phyloP scores from a whole-genome alignment of 1,140 invertebrate genomes.

The Drosophila fuyamai region DNA sequence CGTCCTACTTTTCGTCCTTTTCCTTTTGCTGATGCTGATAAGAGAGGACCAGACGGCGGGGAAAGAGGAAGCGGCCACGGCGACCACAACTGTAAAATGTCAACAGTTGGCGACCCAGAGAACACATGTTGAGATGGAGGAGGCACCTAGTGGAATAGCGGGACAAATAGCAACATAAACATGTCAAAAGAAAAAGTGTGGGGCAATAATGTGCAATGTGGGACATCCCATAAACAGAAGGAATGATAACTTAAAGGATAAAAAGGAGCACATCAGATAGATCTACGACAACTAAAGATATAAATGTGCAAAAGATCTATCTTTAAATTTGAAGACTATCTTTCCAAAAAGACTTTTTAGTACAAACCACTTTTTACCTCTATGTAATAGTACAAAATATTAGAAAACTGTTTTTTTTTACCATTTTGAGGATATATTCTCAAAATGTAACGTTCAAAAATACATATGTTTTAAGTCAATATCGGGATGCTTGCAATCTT shows the following conservation, averaged over 20 bases:
- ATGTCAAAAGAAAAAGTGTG: slow-evolving; percentile 10
- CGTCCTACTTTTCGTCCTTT: slow-evolving; percentile 1
- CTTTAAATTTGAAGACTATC: background rate
- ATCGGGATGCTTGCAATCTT: no score
- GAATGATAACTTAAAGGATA: background rate
- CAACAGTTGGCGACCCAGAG: slow-evolving; percentile 66
- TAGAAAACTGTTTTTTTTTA: no score
- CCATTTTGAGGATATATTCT: no score
- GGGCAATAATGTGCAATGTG: slow-evolving; percentile 32
- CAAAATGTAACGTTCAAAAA: no score
- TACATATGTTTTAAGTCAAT: no score
- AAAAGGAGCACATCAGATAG: background rate
- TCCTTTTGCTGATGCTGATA: slow-evolving; percentile 39
- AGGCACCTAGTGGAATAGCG: background rate
- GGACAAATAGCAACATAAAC: slow-evolving; percentile 17
- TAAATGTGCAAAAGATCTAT: background rate
- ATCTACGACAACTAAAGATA: background rate
- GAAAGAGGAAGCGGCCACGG: slow-evolving; percentile 2
- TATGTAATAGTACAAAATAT: no score
- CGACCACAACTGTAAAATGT: slow-evolving; percentile 45
- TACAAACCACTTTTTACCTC: no score
- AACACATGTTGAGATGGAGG: slow-evolving; percentile 63
- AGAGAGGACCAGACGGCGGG: slow-evolving; percentile 21
- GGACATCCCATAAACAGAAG: slow-evolving; percentile 26
- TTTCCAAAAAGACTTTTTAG: no score